Percentiles rank a stretch among this genome's conserved stretches.
Evolutionary conservation across 35 echinoderm and acorn worm genomes (phyloP).

Genomic region (Stichopus chloronotus): DNA sequence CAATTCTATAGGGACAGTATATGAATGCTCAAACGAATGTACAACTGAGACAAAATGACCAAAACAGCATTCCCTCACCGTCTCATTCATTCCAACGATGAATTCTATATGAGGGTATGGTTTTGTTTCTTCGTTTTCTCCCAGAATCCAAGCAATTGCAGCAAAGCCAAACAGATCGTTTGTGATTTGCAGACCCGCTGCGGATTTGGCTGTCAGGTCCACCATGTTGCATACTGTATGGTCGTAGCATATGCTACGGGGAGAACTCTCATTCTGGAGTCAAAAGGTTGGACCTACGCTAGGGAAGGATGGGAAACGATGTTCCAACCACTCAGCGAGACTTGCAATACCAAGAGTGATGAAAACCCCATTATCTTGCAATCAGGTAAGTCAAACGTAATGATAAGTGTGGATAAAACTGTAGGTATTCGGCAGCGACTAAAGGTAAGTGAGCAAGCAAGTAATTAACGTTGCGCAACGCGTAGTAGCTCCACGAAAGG

Average conservation of each 20-base stretch:
- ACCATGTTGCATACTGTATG: constrained; percentile 48
- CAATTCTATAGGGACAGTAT: too few relatives aligned
- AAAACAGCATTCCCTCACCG: too few relatives aligned
- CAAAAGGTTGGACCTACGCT: constrained; percentile 50
- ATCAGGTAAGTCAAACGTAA: constrained; percentile 34
- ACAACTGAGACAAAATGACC: too few relatives aligned
- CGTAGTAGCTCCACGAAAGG: too few relatives aligned
- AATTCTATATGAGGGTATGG: not conserved
- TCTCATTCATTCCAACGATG: too few relatives aligned
- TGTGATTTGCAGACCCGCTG: constrained; percentile 42
- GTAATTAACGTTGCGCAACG: not conserved
- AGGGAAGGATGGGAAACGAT: constrained; percentile 91
- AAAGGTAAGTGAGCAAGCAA: too few relatives aligned
- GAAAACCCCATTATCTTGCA: constrained; percentile 67
- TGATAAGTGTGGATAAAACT: not conserved
- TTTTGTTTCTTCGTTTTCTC: not conserved
- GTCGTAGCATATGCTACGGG: constrained; percentile 47
- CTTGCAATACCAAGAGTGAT: constrained; percentile 69
- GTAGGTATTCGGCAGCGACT: too few relatives aligned
- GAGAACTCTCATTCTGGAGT: constrained; percentile 43
- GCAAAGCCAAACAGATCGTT: constrained; percentile 47
- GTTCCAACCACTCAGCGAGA: constrained; percentile 89
- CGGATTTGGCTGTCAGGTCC: constrained; percentile 57
- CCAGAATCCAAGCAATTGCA: constrained; percentile 51
- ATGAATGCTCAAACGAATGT: too few relatives aligned